Base-by-base conservation (phyloP, 2,888 invertebrate genomes). In the Habrosyne pyritoides region DNA sequence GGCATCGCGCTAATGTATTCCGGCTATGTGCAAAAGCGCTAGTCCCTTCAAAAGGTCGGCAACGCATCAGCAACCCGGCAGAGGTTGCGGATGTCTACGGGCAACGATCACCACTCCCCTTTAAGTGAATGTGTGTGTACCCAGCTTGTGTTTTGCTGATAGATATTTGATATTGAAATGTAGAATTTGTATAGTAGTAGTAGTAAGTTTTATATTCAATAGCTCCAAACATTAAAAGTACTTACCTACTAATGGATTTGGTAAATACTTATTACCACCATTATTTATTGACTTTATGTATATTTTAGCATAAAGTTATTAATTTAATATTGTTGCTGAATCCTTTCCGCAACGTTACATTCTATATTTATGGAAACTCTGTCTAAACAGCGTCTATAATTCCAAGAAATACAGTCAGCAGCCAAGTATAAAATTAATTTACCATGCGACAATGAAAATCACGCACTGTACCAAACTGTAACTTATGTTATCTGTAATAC, bases 401-500 rank as follows among this genome's bases (percentile, higher is more conserved):
- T 50, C 50, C 21, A 28, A 50, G 28, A 28, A 28, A 50, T 12
- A 50, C 28, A n/a, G 14, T 10, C 48, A 24, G 22, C 28, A 50
- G 50, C 28, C 28, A 50, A 28, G 26, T 50, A 28, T 50, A 50
- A 50, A 50, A 28, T 50, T 28, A 28, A 28, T 50, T 28, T 28
- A 22, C 28, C 28, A 42, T 42, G 42, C 42, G 63, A 62, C 66
- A 64, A 63, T 62, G 65, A 64, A 72, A 72, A 74, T 77, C 69
- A 67, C 66, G 65, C 62, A 70, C 63, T 64, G 64, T 63, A 61
- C 66, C 69, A 42, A 42, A 42, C 42, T 42, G 68, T 68, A 66
- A 71, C 69, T 64, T 67, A 71, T 71, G 68, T 76, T 72, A 71
- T 59, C 57, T 66, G 58, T 58, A 59, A 62, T 66, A 66, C 62